Percentiles rank a stretch among this genome's conserved stretches.
phyloP scores from a whole-genome alignment of 2,888 invertebrate genomes.

The Kryphioiulus occultus region DNA sequence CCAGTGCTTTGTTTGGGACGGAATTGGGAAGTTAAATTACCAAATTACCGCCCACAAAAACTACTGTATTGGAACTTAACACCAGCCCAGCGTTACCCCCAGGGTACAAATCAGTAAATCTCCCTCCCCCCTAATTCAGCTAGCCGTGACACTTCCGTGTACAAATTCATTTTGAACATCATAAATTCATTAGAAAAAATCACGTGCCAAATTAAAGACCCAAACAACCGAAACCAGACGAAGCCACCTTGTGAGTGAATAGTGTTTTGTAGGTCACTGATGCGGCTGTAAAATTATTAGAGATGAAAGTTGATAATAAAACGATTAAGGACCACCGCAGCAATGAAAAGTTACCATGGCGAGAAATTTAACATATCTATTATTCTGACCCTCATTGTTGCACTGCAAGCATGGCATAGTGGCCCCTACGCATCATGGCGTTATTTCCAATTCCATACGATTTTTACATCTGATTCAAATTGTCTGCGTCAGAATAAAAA shows the following conservation, averaged over 20 bases:
- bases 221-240: not conserved
- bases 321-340: not conserved
- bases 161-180: not conserved
- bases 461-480: too few species aligned
- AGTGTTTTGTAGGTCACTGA: not conserved
- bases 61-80: too few species aligned
- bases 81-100: too few species aligned
- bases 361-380: too few species aligned
- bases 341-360: too few species aligned
- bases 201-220: not conserved
- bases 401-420: too few species aligned
- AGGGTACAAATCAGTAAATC: not conserved
- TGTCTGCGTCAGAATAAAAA: too few species aligned
- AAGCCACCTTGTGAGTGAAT: not conserved
- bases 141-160: not conserved
- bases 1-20: not conserved
- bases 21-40: not conserved
- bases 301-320: not conserved
- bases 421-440: too few species aligned
- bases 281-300: not conserved
- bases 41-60: too few species aligned
- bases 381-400: too few species aligned
- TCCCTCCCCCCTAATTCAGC: not conserved
- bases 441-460: too few species aligned
- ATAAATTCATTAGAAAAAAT: not conserved